Evolutionary conservation across 2,113 vertebrate species (phyloP).

Genomic region (Ailurus styani): DNA sequence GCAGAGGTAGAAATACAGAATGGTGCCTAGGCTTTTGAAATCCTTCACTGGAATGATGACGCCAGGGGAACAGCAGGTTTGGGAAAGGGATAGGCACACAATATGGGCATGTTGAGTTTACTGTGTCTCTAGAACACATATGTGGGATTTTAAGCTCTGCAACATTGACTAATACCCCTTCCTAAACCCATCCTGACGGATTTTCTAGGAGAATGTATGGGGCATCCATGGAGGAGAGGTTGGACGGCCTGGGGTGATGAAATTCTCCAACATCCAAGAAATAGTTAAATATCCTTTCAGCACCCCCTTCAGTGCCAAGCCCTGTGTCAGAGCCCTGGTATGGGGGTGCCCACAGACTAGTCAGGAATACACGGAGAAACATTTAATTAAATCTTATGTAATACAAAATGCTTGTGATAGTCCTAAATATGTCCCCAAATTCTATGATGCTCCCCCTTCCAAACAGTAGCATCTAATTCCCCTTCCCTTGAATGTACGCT

Average conservation of each 20-base stretch:
- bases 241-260: neutral
- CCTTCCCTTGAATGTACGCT: neutral
- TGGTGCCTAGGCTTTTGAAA: neutral
- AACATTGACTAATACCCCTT: neutral
- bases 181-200: neutral
- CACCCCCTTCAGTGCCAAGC: neutral
- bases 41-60: neutral
- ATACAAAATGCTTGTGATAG: neutral
- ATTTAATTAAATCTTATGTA: neutral
- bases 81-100: neutral
- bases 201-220: neutral
- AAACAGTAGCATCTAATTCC: neutral
- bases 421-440: neutral
- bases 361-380: neutral
- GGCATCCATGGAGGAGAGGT: neutral
- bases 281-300: neutral
- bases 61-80: neutral
- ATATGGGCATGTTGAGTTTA: neutral
- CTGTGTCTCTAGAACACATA: neutral
- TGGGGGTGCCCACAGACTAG: neutral
- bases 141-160: neutral
- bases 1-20: neutral
- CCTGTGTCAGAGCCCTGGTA: neutral
- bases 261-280: neutral
- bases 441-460: neutral